A percentile compares a stretch with the other conserved stretches of the same genome.
Conservation (phyloP, 2,797 vertebrate species). For the Poeciliopsis infans region DNA sequence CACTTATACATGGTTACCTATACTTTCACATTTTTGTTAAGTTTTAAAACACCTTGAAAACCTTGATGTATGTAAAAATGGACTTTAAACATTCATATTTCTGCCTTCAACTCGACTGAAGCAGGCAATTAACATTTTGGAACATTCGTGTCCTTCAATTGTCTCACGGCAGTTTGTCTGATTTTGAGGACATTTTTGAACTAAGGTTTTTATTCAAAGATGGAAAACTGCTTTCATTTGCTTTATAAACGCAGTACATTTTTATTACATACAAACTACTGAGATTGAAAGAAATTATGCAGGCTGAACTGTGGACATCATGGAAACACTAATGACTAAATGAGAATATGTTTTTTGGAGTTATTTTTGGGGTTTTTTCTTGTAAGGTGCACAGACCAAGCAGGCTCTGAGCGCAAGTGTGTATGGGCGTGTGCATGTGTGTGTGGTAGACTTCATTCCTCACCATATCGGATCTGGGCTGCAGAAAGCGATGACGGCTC, state of each 20-base stretch:
- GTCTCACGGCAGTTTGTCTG: neutral
- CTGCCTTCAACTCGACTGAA: neutral
- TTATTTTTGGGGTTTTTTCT: neutral
- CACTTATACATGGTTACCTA: neutral
- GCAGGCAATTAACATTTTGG: neutral
- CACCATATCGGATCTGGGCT: conserved; percentile 92
- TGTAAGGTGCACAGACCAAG: neutral
- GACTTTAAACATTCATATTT: neutral
- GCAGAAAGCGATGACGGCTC: conserved; percentile 86
- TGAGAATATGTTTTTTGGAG: neutral
- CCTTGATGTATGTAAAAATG: neutral
- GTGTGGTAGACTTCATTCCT: conserved; percentile 20
- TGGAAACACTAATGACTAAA: neutral
- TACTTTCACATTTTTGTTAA: neutral
- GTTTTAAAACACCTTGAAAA: neutral
- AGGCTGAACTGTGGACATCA: neutral
- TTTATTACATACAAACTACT: neutral
- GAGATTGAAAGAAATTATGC: neutral
- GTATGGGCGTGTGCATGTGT: neutral
- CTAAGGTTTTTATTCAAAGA: neutral
- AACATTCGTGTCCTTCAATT: neutral
- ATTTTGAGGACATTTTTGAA: neutral
- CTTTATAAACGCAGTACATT: neutral
- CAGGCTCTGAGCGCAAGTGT: conserved; percentile 1
- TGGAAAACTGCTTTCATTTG: neutral